Conservation (phyloP, 2,113 vertebrate genomes). For the Nerophis lumbriciformis region DNA sequence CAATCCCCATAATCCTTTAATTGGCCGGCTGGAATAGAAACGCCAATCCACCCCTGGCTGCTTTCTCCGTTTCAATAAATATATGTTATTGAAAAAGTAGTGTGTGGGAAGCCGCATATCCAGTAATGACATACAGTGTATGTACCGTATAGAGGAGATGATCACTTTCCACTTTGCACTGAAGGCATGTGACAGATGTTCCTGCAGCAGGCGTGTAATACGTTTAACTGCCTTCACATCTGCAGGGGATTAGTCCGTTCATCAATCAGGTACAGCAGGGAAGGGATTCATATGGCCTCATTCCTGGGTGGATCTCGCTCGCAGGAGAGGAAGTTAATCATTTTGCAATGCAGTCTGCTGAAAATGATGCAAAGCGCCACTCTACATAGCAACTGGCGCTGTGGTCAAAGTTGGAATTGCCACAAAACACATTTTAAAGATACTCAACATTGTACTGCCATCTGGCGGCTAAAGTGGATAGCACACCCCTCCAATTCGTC, state of each 20-base stretch:
- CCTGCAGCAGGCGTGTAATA: constrained; percentile 10
- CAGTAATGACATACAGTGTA: constrained; percentile 11
- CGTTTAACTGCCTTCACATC: constrained; percentile 5
- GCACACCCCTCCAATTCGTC: too few species aligned
- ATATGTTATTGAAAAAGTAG: neutral
- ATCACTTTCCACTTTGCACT: constrained; percentile 28
- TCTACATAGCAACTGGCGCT: too few species aligned
- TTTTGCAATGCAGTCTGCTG: too few species aligned
- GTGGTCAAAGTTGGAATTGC: too few species aligned
- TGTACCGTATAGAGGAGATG: constrained; percentile 21
- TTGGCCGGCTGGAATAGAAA: constrained; percentile 44
- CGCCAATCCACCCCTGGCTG: constrained; percentile 6
- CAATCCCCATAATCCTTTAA: constrained; percentile 60
- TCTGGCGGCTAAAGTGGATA: too few species aligned
- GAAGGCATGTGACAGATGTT: constrained; percentile 37
- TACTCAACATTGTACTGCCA: too few species aligned
- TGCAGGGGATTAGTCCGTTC: constrained; percentile 21
- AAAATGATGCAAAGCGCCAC: too few species aligned
- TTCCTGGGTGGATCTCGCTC: too few species aligned
- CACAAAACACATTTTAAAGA: too few species aligned
- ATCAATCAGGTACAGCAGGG: constrained; percentile 10
- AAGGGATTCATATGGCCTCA: too few species aligned
- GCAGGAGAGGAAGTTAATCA: too few species aligned
- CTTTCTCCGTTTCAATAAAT: neutral
- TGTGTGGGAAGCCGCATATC: neutral